These are phyloP conservation scores for Lagorchestes hirsutus DNA, from an alignment of 2,797 vertebrate genomes.

Conservation along the genomic window DNA sequence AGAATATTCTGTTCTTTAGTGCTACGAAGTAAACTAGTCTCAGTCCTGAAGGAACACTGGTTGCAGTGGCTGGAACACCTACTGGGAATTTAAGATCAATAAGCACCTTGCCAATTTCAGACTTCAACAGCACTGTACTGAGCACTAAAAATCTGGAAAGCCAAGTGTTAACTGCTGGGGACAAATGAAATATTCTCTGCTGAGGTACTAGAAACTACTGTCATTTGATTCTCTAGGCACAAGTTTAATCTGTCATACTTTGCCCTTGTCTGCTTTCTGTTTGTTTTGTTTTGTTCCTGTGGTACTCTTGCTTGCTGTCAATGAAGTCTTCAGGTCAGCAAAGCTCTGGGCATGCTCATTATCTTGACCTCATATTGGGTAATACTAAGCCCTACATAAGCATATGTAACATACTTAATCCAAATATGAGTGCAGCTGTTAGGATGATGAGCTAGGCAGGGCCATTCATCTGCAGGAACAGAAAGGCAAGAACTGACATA, in stretches of 20 bases:
- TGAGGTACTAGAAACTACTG: neutral
- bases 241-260: neutral
- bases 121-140: neutral
- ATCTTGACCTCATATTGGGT: neutral
- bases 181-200: neutral
- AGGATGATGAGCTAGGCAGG: neutral
- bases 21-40: neutral
- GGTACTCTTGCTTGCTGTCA: neutral
- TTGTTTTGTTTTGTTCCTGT: neutral
- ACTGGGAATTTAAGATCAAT: neutral
- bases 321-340: neutral
- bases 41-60: neutral
- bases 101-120: neutral
- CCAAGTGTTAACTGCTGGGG: neutral
- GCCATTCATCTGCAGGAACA: neutral
- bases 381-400: neutral
- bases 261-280: neutral
- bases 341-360: neutral
- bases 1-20: neutral
- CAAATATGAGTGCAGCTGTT: neutral
- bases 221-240: neutral
- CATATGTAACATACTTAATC: neutral
- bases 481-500: neutral
- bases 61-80: neutral
- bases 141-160: neutral